Evolutionary conservation across 2,113 vertebrate species (phyloP).

Genomic region (Scatophagus argus): DNA sequence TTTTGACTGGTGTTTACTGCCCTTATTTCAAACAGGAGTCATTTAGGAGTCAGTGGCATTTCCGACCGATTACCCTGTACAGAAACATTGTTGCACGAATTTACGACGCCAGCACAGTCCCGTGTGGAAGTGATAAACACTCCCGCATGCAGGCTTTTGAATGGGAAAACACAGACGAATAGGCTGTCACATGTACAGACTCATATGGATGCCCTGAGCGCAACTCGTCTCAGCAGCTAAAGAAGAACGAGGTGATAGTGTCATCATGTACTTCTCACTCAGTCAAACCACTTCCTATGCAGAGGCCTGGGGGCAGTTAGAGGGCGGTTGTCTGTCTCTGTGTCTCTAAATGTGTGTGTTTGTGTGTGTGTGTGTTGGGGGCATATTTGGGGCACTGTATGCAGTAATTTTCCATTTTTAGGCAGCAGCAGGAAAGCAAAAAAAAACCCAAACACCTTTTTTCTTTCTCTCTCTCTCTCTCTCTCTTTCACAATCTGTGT

Average conservation of each 20-base stretch:
- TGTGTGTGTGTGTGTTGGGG: conserved; percentile 16
- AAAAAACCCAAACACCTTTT: conserved; percentile 57
- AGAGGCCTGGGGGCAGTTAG: conserved; percentile 60
- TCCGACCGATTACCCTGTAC: background rate
- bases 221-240: conserved; percentile 38
- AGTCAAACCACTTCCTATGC: conserved; percentile 76
- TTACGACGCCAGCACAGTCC: background rate
- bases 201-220: conserved; percentile 37
- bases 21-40: conserved; percentile 20
- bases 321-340: conserved; percentile 33
- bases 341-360: conserved; percentile 25
- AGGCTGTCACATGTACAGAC: conserved; percentile 44
- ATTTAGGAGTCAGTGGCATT: conserved; percentile 21
- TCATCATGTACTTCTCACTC: conserved; percentile 56
- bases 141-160: conserved; percentile 5
- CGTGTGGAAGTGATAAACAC: conserved; percentile 12
- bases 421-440: conserved; percentile 36
- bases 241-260: conserved; percentile 36
- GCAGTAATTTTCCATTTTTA: conserved; percentile 74
- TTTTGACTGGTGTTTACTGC: conserved; percentile 48
- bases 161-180: conserved; percentile 15
- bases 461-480: conserved; percentile 22
- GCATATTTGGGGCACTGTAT: conserved; percentile 44
- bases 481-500: conserved; percentile 57
- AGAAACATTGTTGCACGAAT: conserved; percentile 25